A percentile compares a stretch with the other conserved stretches of the same genome.
These are phyloP conservation scores for Erethizon dorsatum DNA, from an alignment of 2,797 vertebrate species.

Conservation along the genomic window DNA sequence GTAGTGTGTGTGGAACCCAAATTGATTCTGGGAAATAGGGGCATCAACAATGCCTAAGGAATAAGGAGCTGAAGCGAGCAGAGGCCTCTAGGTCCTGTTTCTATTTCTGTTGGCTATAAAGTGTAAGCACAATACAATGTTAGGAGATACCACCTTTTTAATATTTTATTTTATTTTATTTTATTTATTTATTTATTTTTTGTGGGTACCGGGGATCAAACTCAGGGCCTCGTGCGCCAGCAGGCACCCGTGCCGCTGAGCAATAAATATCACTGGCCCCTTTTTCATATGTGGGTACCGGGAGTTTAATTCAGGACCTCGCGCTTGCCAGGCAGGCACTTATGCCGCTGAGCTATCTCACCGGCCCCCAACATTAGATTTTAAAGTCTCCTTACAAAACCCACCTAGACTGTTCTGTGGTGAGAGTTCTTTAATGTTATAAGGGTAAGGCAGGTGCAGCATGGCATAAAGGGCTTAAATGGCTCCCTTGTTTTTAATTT, in stretches of 20 bases:
- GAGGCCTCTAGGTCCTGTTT: slow-evolving; percentile 33
- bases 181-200: too few species aligned
- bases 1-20: neutral
- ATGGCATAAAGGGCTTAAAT: neutral
- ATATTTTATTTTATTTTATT: slow-evolving; percentile 32
- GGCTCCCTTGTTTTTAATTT: slow-evolving; percentile 37
- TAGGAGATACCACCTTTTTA: slow-evolving; percentile 1
- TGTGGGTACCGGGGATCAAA: too few species aligned
- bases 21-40: slow-evolving; percentile 52
- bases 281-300: too few species aligned
- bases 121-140: neutral
- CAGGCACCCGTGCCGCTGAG: too few species aligned
- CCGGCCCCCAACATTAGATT: neutral
- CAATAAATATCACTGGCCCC: too few species aligned
- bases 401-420: neutral
- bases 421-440: neutral
- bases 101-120: slow-evolving; percentile 35
- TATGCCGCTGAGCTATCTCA: too few species aligned
- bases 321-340: too few species aligned
- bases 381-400: slow-evolving; percentile 52
- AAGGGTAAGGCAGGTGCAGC: neutral
- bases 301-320: too few species aligned
- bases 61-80: slow-evolving; percentile 7
- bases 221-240: too few species aligned
- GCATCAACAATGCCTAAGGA: slow-evolving; percentile 14